Conservation (phyloP, 2,797 vertebrate species). For the Propithecus deckenii region DNA sequence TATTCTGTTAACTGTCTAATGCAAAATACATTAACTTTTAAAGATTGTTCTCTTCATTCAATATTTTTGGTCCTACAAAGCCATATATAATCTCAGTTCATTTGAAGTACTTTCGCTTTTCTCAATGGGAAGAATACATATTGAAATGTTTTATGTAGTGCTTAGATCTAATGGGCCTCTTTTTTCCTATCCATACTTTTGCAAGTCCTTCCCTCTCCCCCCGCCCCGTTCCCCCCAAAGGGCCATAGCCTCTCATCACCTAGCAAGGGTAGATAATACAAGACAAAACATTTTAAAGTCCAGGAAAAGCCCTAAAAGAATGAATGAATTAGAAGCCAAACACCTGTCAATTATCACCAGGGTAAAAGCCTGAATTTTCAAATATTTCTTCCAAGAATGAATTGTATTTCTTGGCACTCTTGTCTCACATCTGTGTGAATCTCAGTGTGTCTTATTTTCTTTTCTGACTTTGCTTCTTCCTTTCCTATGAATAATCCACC, state of each 20-base stretch:
- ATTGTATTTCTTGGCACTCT: not conserved
- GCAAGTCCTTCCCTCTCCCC: rapidly evolving
- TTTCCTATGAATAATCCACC: not conserved
- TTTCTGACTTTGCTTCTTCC: not conserved
- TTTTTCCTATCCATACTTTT: not conserved
- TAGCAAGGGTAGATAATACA: not conserved
- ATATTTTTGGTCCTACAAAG: not conserved
- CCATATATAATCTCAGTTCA: not conserved
- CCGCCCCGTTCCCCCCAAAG: rapidly evolving
- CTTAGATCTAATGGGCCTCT: not conserved
- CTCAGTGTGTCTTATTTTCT: not conserved
- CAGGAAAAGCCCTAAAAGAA: not conserved
- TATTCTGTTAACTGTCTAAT: not conserved
- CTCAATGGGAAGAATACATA: not conserved
- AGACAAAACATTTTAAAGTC: constrained; percentile 16
- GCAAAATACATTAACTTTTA: constrained; percentile 2
- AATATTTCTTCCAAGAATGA: not conserved
- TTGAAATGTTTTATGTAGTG: not conserved
- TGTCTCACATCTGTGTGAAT: not conserved
- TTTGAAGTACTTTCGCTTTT: not conserved
- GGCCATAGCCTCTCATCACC: not conserved
- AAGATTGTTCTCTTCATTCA: not conserved
- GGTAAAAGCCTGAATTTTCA: not conserved
- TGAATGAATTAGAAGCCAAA: not conserved
- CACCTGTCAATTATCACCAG: not conserved